These are phyloP conservation scores for Saccopteryx bilineata DNA, from an alignment of 2,113 vertebrate species.

Conservation along the genomic window DNA sequence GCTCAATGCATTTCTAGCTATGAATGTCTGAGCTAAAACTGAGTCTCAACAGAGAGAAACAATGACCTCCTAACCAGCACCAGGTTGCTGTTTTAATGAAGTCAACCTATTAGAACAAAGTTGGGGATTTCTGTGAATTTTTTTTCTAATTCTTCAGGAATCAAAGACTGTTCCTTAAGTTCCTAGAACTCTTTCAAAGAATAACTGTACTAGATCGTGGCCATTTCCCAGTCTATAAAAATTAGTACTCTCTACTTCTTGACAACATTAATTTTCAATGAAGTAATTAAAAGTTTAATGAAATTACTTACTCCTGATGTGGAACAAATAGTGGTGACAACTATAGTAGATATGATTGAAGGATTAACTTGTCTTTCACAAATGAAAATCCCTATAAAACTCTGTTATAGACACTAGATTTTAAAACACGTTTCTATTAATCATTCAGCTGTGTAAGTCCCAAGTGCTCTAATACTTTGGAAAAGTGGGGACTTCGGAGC, in stretches of 20 bases:
- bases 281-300: background rate
- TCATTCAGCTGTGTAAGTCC: too few relatives aligned
- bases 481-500: too few relatives aligned
- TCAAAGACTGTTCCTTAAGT: background rate
- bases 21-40: background rate
- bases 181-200: background rate
- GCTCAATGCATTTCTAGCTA: background rate
- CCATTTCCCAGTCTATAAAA: constrained; percentile 18
- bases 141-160: background rate
- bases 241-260: background rate
- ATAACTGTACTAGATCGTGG: background rate
- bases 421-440: too few relatives aligned
- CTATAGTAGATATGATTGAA: too few relatives aligned
- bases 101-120: background rate
- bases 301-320: background rate
- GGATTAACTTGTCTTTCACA: too few relatives aligned
- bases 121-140: background rate
- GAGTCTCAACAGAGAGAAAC: background rate
- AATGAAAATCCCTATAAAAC: too few relatives aligned
- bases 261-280: background rate
- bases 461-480: too few relatives aligned
- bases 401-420: too few relatives aligned
- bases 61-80: background rate
- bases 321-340: too few relatives aligned
- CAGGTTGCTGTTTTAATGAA: background rate